Percentiles rank a stretch among this genome's conserved stretches.
Evolutionary conservation across 53 echinoderm and acorn worm species (phyloP).

Genomic region (Arbacia lixula): DNA sequence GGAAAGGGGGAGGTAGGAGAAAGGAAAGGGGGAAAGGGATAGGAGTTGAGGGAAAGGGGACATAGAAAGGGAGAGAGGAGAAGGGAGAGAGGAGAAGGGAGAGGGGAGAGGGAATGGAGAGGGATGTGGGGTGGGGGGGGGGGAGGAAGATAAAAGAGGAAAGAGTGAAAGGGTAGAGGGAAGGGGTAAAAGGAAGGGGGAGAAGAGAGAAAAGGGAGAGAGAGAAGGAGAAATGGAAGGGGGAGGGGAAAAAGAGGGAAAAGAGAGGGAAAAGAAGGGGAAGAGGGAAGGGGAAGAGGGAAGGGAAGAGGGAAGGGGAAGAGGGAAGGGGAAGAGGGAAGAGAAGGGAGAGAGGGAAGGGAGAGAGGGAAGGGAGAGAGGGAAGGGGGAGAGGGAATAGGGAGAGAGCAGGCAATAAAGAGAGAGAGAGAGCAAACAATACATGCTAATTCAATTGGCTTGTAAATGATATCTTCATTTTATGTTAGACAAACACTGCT

Average conservation of each 20-base stretch:
- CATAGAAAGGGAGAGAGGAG: neutral
- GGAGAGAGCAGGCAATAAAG: neutral
- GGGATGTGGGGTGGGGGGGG: neutral
- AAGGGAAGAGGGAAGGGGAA: neutral
- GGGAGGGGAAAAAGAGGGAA: neutral
- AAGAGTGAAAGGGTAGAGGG: neutral
- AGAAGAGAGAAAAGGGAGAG: neutral
- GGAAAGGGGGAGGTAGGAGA: conserved; percentile 10
- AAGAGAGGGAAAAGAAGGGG: neutral
- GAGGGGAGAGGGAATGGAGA: neutral
- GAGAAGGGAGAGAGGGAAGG: neutral
- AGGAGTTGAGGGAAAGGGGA: neutral
- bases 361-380: neutral
- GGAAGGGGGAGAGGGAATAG: neutral
- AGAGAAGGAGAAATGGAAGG: neutral
- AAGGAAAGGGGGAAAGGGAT: neutral
- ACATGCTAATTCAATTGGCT: too few species aligned
- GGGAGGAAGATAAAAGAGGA: neutral
- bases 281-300: neutral
- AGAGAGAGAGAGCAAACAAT: neutral
- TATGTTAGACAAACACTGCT: too few species aligned
- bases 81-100: neutral
- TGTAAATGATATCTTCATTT: too few species aligned
- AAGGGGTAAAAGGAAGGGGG: neutral
- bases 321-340: neutral